Base-by-base conservation (phyloP, 1,140 invertebrate genomes). In the Drosophila ficusphila region DNA sequence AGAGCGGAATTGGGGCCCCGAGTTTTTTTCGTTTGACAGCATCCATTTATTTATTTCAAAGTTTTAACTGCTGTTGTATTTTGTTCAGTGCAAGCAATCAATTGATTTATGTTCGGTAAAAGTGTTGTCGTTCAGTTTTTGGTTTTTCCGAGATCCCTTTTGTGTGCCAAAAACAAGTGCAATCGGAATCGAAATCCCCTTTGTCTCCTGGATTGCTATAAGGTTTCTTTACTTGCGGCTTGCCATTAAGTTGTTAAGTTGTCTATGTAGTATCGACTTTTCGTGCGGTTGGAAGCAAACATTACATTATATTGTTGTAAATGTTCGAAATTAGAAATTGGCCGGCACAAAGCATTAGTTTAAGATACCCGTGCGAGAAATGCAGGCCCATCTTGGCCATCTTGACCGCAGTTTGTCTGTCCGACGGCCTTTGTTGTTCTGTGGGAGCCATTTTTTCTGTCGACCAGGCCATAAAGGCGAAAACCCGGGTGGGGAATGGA, bases 211-310 rank as follows among this genome's bases (percentile, higher is more conserved):
- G 54, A 31, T 54, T 36, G 44, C 58, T 62, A 39, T 73, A 77
- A 82, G 72, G 61, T 76, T 81, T 64, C 61, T 86, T 75, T 62
- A 41, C 25, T 60, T 86, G 76, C 72, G 81, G 82, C 54, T 53
- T 75, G 77, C 78, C 77, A 88, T 88, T 88, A 88, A 88, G 82
- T 88, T 88, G 82, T 88, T 82, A 88, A 88, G 74, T 81, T 88
- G 78, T 88, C 82, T 71, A 58, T 72, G 81, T 70, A 39, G 57
- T 76, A 85, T 85, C 53, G 81, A 67, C 65, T 86, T 76, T 85
- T 65, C 42, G 70, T 85, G 76, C 56, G 76, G 76, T 62, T 51
- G 71, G 51, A 39, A 69, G 33, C 78, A 88, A 88, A 76, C 83
- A 88, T 88, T 82, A 82, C 83, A 74, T 88, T 82, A 88, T 79